phyloP scores from a whole-genome alignment of 2,888 invertebrate genomes.

The Drosophila nr. fundita region DNA sequence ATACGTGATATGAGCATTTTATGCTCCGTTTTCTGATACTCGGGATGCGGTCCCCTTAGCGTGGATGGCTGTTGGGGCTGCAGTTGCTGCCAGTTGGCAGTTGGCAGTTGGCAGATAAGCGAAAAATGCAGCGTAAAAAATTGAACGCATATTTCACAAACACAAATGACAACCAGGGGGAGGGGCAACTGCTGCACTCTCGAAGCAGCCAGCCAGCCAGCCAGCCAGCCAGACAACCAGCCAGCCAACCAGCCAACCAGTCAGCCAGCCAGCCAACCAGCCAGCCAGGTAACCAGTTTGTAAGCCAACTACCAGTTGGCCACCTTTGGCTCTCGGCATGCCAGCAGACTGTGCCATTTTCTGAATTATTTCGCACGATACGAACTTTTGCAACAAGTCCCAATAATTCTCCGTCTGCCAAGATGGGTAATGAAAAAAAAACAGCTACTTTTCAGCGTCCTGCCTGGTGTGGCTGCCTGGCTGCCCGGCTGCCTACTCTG shows the following conservation, averaged over 20 bases:
- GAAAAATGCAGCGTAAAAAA: conserved; percentile 78
- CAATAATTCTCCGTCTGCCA: conserved; percentile 75
- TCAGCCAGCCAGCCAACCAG: conserved; percentile 19
- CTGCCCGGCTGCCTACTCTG: background rate
- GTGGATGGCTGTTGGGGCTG: conserved; percentile 4
- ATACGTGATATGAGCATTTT: conserved; percentile 74
- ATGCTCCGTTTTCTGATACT: conserved; percentile 42
- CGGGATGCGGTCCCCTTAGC: conserved; percentile 8
- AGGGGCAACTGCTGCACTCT: conserved; percentile 14
- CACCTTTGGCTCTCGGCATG: conserved; percentile 42
- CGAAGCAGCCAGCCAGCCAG: background rate
- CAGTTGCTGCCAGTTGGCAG: conserved; percentile 36
- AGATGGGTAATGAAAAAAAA: conserved; percentile 55
- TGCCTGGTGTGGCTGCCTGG: background rate
- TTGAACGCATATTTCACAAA: conserved; percentile 79
- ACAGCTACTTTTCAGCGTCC: conserved; percentile 33
- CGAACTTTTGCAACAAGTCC: conserved; percentile 79
- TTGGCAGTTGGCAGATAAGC: conserved; percentile 73
- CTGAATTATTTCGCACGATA: conserved; percentile 78
- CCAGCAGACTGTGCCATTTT: conserved; percentile 58
- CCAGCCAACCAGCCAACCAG: conserved; percentile 23
- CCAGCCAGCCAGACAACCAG: conserved; percentile 22
- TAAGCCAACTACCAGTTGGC: conserved; percentile 36
- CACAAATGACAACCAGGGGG: conserved; percentile 65
- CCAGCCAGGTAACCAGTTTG: conserved; percentile 35